Evolutionary conservation across 2,888 invertebrate species (phyloP).

Genomic region (Hirtodrosophila histrioides): DNA sequence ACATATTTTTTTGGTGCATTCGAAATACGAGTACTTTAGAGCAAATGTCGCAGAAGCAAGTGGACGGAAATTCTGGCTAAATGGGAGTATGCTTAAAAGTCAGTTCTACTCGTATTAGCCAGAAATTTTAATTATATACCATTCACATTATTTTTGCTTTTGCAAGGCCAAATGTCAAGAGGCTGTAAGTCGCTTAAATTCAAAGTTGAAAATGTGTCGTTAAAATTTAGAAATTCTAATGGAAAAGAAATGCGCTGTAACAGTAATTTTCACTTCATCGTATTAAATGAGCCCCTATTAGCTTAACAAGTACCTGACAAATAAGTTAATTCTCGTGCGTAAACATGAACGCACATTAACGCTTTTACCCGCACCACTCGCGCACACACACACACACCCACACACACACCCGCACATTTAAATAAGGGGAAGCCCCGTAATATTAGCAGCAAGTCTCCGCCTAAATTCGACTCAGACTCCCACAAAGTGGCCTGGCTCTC

Average conservation of each 20-base stretch:
- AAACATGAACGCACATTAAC: slow-evolving; percentile 74
- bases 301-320: slow-evolving; percentile 80
- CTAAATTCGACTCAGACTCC: slow-evolving; percentile 20
- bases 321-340: slow-evolving; percentile 78
- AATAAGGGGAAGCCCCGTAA: slow-evolving; percentile 23
- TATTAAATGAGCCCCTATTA: slow-evolving; percentile 76
- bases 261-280: slow-evolving; percentile 73
- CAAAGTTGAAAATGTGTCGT: neutral
- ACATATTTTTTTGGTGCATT: neutral
- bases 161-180: too few relatives aligned
- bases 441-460: slow-evolving; percentile 24
- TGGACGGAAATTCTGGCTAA: neutral
- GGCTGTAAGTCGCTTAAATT: slow-evolving; percentile 3
- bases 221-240: slow-evolving; percentile 12
- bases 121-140: too few relatives aligned
- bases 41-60: slow-evolving; percentile 1
- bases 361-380: slow-evolving; percentile 35
- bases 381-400: slow-evolving; percentile 5
- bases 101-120: too few relatives aligned
- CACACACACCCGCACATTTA: slow-evolving; percentile 8
- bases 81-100: neutral
- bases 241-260: slow-evolving; percentile 36
- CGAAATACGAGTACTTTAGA: too few relatives aligned
- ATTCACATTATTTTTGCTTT: neutral
- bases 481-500: neutral